phyloP scores from a whole-genome alignment of 1,140 invertebrate species.

The Ditylenchus dipsaci region DNA sequence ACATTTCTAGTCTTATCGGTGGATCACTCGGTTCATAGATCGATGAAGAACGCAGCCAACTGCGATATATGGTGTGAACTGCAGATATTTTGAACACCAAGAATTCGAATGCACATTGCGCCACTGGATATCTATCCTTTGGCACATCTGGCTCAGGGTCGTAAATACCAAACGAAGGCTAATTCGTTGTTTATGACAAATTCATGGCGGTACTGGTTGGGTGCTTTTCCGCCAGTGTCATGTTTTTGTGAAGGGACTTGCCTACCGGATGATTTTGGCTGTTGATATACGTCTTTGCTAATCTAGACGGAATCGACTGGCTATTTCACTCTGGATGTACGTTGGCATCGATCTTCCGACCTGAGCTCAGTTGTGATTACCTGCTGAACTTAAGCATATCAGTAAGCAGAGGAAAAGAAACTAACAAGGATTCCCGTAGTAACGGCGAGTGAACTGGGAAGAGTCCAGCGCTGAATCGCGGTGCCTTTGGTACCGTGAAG shows the following conservation, averaged over 20 bases:
- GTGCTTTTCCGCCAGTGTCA: neutral
- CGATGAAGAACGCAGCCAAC: conserved; percentile 76
- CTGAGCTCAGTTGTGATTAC: conserved; percentile 70
- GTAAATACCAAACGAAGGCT: conserved; percentile 12
- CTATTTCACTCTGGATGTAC: neutral
- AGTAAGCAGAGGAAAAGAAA: conserved; percentile 87
- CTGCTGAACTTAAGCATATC: conserved; percentile 81
- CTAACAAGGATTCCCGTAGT: conserved; percentile 80
- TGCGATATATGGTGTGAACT: conserved; percentile 74
- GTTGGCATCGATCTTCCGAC: conserved; percentile 11
- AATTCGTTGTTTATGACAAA: conserved; percentile 5
- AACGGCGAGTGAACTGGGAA: conserved; percentile 78
- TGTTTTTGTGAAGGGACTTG: neutral
- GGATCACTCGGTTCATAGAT: conserved; percentile 72
- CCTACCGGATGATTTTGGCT: neutral
- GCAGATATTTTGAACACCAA: conserved; percentile 75
- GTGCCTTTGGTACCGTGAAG: conserved; percentile 61
- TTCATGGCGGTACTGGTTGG: conserved; percentile 5
- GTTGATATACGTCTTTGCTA: neutral
- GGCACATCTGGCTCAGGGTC: conserved; percentile 66
- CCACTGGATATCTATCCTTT: conserved; percentile 61
- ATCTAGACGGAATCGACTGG: neutral
- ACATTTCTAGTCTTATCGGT: conserved; percentile 60
- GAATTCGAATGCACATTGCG: conserved; percentile 75
- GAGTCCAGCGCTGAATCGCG: conserved; percentile 69